Evolutionary conservation across 2,797 vertebrate species (phyloP).

Genomic region (Bucorvus abyssinicus): DNA sequence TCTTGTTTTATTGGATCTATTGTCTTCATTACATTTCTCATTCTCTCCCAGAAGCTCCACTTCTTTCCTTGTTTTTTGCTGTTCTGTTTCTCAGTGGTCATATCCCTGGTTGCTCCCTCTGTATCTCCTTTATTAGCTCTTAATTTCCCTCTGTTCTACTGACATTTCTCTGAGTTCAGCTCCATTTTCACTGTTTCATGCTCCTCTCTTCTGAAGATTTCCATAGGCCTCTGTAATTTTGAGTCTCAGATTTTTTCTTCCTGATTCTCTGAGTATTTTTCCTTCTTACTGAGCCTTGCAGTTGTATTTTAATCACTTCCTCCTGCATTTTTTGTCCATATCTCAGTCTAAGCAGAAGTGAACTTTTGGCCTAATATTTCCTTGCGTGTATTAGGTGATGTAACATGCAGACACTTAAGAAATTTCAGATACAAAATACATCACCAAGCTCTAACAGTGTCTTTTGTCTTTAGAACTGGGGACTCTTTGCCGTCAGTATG

Average conservation of each 20-base stretch:
- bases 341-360: neutral
- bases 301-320: neutral
- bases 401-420: neutral
- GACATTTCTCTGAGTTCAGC: neutral
- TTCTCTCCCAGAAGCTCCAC: neutral
- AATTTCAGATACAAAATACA: neutral
- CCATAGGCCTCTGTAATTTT: neutral
- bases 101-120: neutral
- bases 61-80: neutral
- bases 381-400: neutral
- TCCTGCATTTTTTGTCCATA: neutral
- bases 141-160: neutral
- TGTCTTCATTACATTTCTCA: neutral
- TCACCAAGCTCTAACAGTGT: neutral
- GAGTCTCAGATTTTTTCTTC: neutral
- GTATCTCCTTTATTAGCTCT: neutral
- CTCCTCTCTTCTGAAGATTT: neutral
- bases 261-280: neutral
- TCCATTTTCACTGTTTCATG: neutral
- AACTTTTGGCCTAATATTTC: neutral
- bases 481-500: neutral
- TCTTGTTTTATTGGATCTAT: neutral
- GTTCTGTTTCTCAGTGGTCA: neutral
- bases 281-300: neutral
- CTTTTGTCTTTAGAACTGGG: neutral